A percentile compares a stretch with the other conserved stretches of the same genome.
Conservation (phyloP, 2,888 invertebrate genomes). For the Cosmopolites sordidus region DNA sequence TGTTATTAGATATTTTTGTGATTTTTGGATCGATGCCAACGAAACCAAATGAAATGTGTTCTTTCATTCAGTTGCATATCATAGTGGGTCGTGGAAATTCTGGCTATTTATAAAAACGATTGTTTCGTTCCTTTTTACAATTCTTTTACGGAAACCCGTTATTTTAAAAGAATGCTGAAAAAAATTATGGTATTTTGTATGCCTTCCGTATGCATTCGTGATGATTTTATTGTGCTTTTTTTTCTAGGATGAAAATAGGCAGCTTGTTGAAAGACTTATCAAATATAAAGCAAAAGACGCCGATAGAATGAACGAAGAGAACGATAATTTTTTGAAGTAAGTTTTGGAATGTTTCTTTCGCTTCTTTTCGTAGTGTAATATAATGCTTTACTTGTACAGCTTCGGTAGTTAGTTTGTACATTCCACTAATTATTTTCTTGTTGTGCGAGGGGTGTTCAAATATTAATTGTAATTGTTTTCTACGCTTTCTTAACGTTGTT, state of each 20-base stretch:
- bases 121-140: neutral
- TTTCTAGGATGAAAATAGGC: slow-evolving; percentile 80
- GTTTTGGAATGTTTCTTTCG: slow-evolving; percentile 37
- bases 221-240: slow-evolving; percentile 21
- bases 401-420: too few species aligned
- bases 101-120: neutral
- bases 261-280: slow-evolving; percentile 81
- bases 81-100: neutral
- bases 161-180: slow-evolving; percentile 2
- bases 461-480: too few species aligned
- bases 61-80: neutral
- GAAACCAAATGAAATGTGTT: neutral
- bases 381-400: too few species aligned
- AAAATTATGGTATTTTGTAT: slow-evolving; percentile 7
- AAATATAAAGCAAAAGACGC: slow-evolving; percentile 92
- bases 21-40: slow-evolving; percentile 4
- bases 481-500: too few species aligned
- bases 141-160: neutral
- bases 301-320: slow-evolving; percentile 94
- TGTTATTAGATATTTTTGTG: slow-evolving; percentile 17
- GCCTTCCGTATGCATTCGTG: neutral
- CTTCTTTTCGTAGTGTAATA: too few species aligned
- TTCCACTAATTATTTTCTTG: too few species aligned
- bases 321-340: slow-evolving; percentile 88
- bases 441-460: too few species aligned